phyloP scores from a whole-genome alignment of 2,113 vertebrate genomes.

The Morone chrysops region DNA sequence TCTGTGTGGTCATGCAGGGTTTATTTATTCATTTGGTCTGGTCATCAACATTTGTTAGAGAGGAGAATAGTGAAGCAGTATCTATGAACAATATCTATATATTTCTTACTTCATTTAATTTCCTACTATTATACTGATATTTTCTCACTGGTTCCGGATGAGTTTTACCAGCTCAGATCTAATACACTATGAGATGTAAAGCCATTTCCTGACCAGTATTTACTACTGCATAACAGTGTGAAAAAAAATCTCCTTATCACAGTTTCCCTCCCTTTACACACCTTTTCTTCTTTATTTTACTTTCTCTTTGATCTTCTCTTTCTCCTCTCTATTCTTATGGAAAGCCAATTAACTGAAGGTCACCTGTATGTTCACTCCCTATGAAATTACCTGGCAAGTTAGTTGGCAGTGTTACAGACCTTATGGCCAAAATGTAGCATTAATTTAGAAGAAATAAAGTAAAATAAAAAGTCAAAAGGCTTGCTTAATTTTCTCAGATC shows the following conservation, averaged over 20 bases:
- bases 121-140: not conserved
- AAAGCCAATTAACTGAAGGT: constrained; percentile 59
- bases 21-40: constrained; percentile 3
- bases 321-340: constrained; percentile 9
- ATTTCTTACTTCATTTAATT: not conserved
- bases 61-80: not conserved
- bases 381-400: constrained; percentile 29
- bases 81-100: not conserved
- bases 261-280: constrained; percentile 1
- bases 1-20: not conserved
- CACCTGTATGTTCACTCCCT: not conserved
- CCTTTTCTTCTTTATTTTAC: not conserved
- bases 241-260: not conserved
- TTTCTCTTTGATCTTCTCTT: constrained; percentile 12
- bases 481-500: constrained; percentile 4
- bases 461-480: not conserved
- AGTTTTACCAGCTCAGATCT: not conserved
- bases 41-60: not conserved
- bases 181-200: not conserved
- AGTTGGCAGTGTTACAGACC: constrained; percentile 17
- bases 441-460: constrained; percentile 20
- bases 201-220: not conserved
- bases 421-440: constrained; percentile 10
- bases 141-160: not conserved
- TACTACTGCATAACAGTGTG: not conserved